Conservation (phyloP, 2,113 vertebrate genomes). For the Lycaon pictus region DNA sequence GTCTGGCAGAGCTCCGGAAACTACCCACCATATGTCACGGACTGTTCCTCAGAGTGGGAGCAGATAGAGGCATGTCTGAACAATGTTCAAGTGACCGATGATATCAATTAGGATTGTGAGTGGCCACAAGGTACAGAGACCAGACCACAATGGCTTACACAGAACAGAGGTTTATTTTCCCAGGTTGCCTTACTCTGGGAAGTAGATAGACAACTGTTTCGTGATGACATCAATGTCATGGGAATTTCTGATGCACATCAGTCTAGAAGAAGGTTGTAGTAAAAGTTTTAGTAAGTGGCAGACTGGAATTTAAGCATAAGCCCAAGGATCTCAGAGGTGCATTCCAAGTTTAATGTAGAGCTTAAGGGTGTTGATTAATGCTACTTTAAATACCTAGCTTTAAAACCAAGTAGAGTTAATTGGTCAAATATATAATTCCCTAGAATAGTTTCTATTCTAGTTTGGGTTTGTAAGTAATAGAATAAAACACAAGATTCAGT, state of each 20-base stretch:
- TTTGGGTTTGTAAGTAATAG: constrained; percentile 42
- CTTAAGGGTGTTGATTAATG: not conserved
- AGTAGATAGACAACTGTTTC: not conserved
- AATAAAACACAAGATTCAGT: constrained; percentile 11
- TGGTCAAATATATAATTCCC: not conserved
- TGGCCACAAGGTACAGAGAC: not conserved
- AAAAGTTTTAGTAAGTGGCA: not conserved
- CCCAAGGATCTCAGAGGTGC: not conserved
- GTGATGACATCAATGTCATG: not conserved
- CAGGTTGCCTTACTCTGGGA: not conserved
- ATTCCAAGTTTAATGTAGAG: constrained; percentile 31
- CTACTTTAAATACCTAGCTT: not conserved
- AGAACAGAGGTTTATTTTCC: not conserved
- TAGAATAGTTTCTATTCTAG: not conserved
- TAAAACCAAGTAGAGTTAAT: not conserved
- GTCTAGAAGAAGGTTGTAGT: not conserved
- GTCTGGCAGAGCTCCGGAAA: constrained; percentile 52
- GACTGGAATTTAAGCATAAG: not conserved
- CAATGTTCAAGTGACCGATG: constrained; percentile 36
- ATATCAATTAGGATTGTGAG: constrained; percentile 27
- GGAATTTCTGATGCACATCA: not conserved
- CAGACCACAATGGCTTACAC: not conserved
- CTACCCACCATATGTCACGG: not conserved
- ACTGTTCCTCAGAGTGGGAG: not conserved
- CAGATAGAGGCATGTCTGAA: constrained; percentile 10